Evolutionary conservation across 2,797 vertebrate genomes (phyloP).

Genomic region (Enteromius radiatus): DNA sequence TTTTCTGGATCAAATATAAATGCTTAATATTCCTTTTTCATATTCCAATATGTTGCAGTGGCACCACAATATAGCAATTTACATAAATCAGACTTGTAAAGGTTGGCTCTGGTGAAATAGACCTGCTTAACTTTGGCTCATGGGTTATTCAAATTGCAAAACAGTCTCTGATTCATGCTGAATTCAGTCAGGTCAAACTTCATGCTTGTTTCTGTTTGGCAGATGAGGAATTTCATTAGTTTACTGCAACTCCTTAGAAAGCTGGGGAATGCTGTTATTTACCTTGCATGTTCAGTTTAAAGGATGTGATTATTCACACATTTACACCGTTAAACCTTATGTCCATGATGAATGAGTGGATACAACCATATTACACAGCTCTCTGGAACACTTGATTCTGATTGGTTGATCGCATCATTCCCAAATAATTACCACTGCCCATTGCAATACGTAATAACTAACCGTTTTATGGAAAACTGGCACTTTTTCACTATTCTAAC

Average conservation of each 20-base stretch:
- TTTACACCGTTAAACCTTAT: not conserved
- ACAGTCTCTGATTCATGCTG: conserved; percentile 28
- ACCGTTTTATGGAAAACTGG: not conserved
- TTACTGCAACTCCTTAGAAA: conserved; percentile 26
- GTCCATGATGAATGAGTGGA: not conserved
- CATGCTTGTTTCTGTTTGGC: conserved; percentile 17
- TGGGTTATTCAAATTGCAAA: conserved; percentile 49
- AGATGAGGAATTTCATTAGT: conserved; percentile 26
- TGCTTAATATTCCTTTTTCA: conserved; percentile 19
- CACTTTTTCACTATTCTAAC: not conserved
- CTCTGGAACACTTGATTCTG: not conserved
- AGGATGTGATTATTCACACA: conserved; percentile 22
- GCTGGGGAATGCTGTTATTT: not conserved
- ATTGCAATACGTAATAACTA: not conserved
- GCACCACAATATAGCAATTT: conserved; percentile 23
- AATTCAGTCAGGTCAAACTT: conserved; percentile 31
- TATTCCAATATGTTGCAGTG: conserved; percentile 36
- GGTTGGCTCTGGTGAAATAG: conserved; percentile 31
- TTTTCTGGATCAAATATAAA: conserved; percentile 26
- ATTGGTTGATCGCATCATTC: not conserved
- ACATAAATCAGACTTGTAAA: conserved; percentile 46
- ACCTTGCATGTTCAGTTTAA: conserved; percentile 12
- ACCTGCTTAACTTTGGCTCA: conserved; percentile 39
- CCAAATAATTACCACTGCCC: not conserved
- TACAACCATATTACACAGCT: not conserved